phyloP scores from a whole-genome alignment of 2,797 vertebrate genomes.

The Acipenser transmontanus region DNA sequence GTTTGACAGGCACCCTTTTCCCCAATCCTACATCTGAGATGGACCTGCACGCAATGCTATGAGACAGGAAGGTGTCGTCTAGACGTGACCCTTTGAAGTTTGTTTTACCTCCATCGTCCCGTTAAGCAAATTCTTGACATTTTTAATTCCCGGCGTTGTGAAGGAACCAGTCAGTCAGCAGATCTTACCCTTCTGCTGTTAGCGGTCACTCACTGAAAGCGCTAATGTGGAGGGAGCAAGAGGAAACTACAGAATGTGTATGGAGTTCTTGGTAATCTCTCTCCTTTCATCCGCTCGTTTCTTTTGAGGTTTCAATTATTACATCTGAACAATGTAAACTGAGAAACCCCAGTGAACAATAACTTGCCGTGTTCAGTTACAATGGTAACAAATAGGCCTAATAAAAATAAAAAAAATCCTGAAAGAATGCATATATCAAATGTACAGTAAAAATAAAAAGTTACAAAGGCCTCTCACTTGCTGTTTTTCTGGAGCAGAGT shows the following conservation, averaged over 20 bases:
- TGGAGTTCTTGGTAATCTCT: constrained; percentile 26
- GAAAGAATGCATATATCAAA: too few species aligned
- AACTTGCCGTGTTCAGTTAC: background rate
- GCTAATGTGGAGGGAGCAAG: constrained; percentile 1
- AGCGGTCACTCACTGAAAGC: constrained; percentile 6
- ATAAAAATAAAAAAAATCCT: background rate
- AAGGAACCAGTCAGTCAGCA: background rate
- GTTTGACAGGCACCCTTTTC: constrained; percentile 55
- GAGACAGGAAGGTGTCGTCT: constrained; percentile 63
- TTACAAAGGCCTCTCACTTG: too few species aligned
- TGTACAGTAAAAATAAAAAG: too few species aligned
- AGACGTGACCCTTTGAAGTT: constrained; percentile 58
- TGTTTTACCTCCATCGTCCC: constrained; percentile 36
- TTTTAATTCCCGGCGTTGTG: constrained; percentile 15
- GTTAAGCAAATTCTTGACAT: constrained; percentile 14
- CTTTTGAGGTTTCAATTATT: constrained; percentile 15
- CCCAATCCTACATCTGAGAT: constrained; percentile 29
- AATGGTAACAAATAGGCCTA: background rate
- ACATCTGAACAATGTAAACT: constrained; percentile 23
- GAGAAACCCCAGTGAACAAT: constrained; percentile 2
- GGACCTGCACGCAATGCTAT: constrained; percentile 24
- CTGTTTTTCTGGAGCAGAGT: too few species aligned
- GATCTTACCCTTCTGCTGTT: constrained; percentile 13
- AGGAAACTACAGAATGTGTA: constrained; percentile 28
- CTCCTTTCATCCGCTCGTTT: constrained; percentile 16